These are phyloP conservation scores for Paracyprichromis sp. DNA, from an alignment of 2,113 vertebrate genomes.

Conservation along the genomic window DNA sequence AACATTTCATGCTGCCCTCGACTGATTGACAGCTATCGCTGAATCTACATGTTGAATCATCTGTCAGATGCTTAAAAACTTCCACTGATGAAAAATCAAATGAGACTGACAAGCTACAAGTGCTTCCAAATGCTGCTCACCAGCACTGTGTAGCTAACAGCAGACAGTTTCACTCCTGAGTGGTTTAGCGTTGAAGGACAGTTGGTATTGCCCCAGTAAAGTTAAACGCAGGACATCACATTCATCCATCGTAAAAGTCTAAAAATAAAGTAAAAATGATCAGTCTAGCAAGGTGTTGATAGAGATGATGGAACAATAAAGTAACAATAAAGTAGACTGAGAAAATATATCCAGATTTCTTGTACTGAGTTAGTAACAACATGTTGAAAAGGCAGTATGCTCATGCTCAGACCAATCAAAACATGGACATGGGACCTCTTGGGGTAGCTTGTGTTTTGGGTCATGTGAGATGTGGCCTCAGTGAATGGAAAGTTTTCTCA, in stretches of 20 bases:
- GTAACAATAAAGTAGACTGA: not conserved
- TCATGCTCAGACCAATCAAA: not conserved
- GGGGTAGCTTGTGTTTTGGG: not conserved
- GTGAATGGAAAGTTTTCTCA: not conserved
- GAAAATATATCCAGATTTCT: not conserved
- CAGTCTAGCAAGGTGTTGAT: not conserved
- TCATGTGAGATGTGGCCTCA: not conserved
- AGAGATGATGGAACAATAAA: not conserved
- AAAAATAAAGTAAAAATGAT: not conserved
- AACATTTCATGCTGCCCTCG: not conserved
- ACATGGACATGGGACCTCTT: not conserved
- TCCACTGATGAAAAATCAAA: constrained; percentile 9
- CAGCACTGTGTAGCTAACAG: constrained; percentile 11
- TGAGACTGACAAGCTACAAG: constrained; percentile 38
- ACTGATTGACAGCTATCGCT: not conserved
- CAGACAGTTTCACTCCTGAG: constrained; percentile 8
- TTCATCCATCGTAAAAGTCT: not conserved
- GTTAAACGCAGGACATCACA: not conserved
- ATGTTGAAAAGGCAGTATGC: not conserved
- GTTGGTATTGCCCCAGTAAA: not conserved
- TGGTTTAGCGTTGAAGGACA: constrained; percentile 4
- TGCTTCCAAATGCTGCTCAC: constrained; percentile 12
- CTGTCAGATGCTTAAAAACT: constrained; percentile 31
- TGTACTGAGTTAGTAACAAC: not conserved
- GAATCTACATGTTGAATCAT: constrained; percentile 11